Conservation (phyloP, 2,113 vertebrate species). For the Ranitomeya variabilis region DNA sequence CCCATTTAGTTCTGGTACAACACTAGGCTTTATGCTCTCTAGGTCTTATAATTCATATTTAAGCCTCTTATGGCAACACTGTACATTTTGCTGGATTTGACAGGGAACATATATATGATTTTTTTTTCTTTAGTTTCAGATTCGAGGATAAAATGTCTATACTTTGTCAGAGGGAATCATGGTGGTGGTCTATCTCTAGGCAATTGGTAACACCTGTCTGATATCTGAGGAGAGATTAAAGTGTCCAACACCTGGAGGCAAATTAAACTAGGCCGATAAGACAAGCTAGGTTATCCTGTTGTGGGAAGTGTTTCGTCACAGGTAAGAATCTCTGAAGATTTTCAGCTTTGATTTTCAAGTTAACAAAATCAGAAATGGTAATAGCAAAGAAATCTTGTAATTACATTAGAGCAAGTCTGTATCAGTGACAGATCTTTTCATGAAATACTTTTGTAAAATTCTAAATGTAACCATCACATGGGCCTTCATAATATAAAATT, state of each 20-base stretch:
- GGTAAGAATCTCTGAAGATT: slow-evolving; percentile 12
- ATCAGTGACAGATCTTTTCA: neutral
- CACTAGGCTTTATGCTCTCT: too few species aligned
- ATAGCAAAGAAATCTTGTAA: neutral
- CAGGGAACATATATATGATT: neutral
- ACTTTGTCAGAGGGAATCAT: slow-evolving; percentile 16
- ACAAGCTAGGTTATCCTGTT: slow-evolving; percentile 42
- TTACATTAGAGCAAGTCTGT: neutral
- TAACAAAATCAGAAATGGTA: slow-evolving; percentile 1
- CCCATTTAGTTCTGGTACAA: too few species aligned
- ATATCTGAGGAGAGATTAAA: slow-evolving; percentile 42
- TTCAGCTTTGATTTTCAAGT: slow-evolving; percentile 16
- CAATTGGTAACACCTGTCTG: slow-evolving; percentile 53
- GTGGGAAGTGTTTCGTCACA: slow-evolving; percentile 22
- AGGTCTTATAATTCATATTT: too few species aligned
- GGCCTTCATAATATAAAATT: neutral
- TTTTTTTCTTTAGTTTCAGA: neutral
- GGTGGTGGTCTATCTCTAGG: slow-evolving; percentile 29
- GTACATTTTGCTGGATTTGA: too few species aligned
- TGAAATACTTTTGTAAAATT: neutral
- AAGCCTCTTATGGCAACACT: too few species aligned
- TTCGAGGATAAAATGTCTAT: neutral
- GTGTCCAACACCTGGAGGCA: slow-evolving; percentile 46
- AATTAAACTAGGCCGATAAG: slow-evolving; percentile 36
- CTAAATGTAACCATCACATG: neutral